Percentiles rank a stretch among this genome's conserved stretches.
Evolutionary conservation across 2,113 vertebrate genomes (phyloP).

Genomic region (Origma solitaria): DNA sequence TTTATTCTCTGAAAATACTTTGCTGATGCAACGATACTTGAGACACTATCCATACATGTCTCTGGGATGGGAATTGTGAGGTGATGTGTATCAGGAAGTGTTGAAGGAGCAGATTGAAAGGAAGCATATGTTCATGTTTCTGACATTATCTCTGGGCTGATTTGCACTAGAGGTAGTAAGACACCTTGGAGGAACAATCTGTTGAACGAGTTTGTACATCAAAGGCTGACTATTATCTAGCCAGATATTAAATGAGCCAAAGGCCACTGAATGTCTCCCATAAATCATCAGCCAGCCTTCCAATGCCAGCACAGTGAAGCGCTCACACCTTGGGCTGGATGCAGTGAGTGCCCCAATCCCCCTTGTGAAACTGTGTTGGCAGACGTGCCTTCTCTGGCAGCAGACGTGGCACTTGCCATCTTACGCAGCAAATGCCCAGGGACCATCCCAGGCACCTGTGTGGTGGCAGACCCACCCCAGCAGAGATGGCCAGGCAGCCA

Average conservation of each 20-base stretch:
- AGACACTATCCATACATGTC: fast-evolving
- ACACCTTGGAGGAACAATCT: not conserved
- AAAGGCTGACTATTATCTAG: not conserved
- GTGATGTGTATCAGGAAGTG: not conserved
- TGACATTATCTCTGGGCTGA: not conserved
- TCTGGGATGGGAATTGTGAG: not conserved
- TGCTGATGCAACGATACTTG: not conserved
- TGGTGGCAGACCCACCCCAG: not conserved
- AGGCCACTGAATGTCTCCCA: not conserved
- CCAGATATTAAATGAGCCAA: not conserved
- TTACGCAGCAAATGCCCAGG: fast-evolving
- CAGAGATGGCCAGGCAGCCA: fast-evolving
- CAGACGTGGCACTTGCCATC: not conserved
- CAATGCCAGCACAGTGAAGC: not conserved
- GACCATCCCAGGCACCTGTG: not conserved
- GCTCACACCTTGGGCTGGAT: not conserved
- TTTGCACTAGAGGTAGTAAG: not conserved
- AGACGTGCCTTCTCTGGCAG: not conserved
- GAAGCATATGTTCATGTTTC: fast-evolving
- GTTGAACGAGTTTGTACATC: not conserved
- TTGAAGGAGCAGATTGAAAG: not conserved
- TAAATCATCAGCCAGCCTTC: not conserved
- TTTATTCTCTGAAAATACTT: not conserved
- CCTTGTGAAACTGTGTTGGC: not conserved
- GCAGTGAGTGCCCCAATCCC: fast-evolving